Evolutionary conservation across 2,888 invertebrate species (phyloP), one percentile per base, ranked within the genome.

Genomic region (Lasioglossum villosulum): DNA sequence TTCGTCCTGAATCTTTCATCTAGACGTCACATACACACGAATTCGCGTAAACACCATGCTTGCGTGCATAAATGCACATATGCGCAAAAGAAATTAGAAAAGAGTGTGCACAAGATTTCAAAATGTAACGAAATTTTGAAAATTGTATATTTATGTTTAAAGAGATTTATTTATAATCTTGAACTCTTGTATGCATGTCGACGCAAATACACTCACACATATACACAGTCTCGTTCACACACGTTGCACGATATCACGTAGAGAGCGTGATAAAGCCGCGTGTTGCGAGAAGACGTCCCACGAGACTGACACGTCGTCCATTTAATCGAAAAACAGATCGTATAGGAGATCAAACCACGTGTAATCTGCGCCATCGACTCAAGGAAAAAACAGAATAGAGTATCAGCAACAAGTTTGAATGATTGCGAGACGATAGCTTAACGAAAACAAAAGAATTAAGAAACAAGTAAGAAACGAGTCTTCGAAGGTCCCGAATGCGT

Each of bases 401-500:
- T 70, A 39, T 39, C 70, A 39, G 70, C 70, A 37, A n/a, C 37
- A 70, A 70, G 63, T 23, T 63, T 66, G 84, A 75, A 45, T 73
- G 75, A 52, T 59, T 79, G 75, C 27, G 71, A 71, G 72, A 71
- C 56, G 66, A 59, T 66, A 52, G 37, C n/a, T 70, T 70, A 70
- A 70, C 12, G n/a, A 56, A 30, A 68, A 56, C 37, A 72, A 48
- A 48, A 75, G 16, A 42, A n/a, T 42, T 52, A 34, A 34, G 23
- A 71, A 68, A 63, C 78, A 70, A 45, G 48, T 78, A 45, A 77
- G 73, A 84, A 82, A 78, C 80, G 89, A 90, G 90, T 90, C 88
- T 81, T 91, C 91, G 92, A 92, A 70, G 92, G 90, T 94, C 90
- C 87, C 94, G 94, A 94, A 94, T 94, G 95, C 94, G 94, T 94